Conservation (phyloP, 1,140 invertebrate genomes). For the Apolygus lucorum region DNA sequence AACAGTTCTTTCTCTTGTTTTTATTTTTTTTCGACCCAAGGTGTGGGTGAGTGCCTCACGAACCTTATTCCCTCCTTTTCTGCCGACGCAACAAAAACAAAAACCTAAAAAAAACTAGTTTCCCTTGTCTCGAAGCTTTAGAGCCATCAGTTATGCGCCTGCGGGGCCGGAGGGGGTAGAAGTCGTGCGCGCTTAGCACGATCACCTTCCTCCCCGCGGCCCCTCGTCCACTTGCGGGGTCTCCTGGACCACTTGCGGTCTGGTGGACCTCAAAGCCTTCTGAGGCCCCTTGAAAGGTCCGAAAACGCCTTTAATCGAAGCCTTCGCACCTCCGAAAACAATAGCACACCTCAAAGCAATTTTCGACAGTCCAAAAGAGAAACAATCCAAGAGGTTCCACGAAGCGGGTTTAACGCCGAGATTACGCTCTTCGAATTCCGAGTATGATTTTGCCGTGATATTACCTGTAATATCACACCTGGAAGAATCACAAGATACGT, state of each 20-base stretch:
- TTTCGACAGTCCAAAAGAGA: no score
- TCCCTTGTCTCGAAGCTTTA: not conserved
- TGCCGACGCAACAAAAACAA: not conserved
- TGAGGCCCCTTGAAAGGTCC: not conserved
- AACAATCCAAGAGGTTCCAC: no score
- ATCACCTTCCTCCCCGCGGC: not conserved
- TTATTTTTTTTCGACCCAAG: no score
- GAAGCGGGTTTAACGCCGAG: no score
- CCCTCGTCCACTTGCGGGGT: not conserved
- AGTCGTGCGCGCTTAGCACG: conserved; percentile 2
- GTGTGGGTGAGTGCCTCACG: conserved; percentile 11
- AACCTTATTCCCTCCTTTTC: not conserved
- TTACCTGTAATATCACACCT: no score
- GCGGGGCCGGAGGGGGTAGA: not conserved
- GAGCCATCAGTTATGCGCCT: not conserved
- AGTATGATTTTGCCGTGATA: no score
- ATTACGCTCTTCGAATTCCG: no score
- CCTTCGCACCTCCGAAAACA: no score
- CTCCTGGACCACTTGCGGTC: not conserved
- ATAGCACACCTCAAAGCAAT: no score
- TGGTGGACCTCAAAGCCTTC: not conserved
- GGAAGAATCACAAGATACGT: no score
- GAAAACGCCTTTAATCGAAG: conserved; percentile 7
- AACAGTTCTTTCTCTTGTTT: not conserved
- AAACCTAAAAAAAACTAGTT: conserved; percentile 13